phyloP scores from a whole-genome alignment of 2,888 invertebrate species.

The Cantharis rustica region DNA sequence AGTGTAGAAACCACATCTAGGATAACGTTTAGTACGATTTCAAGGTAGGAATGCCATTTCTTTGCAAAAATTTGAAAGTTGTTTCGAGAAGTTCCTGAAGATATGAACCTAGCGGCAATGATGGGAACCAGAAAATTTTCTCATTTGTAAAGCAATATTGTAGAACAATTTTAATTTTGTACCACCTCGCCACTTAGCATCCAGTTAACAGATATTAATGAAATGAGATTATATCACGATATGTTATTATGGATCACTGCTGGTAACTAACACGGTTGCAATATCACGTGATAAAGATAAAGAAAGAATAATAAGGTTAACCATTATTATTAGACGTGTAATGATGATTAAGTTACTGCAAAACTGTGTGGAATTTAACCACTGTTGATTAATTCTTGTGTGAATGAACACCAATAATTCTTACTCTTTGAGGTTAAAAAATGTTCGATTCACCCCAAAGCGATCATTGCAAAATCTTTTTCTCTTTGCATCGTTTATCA shows the following conservation, averaged over 20 bases:
- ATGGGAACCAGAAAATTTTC: not conserved
- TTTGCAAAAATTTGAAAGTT: too few relatives aligned
- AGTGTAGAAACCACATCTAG: too few relatives aligned
- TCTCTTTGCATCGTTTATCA: not conserved
- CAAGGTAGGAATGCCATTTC: too few relatives aligned
- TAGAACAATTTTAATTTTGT: not conserved
- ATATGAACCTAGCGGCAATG: not conserved
- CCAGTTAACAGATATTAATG: slow-evolving; percentile 44
- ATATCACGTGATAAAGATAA: not conserved
- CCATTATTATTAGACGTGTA: not conserved
- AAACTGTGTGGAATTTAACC: not conserved
- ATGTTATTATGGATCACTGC: slow-evolving; percentile 46
- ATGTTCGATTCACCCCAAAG: not conserved
- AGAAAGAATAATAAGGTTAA: not conserved
- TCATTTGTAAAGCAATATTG: not conserved
- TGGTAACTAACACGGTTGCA: slow-evolving; percentile 19
- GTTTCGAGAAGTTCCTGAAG: not conserved
- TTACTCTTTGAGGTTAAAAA: not conserved
- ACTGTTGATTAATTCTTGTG: not conserved
- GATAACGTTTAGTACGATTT: too few relatives aligned
- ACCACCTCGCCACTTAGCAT: slow-evolving; percentile 7
- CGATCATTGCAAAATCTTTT: not conserved
- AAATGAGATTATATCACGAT: slow-evolving; percentile 47
- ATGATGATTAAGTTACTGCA: not conserved
- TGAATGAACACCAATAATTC: not conserved